phyloP scores from a whole-genome alignment of 2,888 invertebrate genomes.

The Metalampra italica region DNA sequence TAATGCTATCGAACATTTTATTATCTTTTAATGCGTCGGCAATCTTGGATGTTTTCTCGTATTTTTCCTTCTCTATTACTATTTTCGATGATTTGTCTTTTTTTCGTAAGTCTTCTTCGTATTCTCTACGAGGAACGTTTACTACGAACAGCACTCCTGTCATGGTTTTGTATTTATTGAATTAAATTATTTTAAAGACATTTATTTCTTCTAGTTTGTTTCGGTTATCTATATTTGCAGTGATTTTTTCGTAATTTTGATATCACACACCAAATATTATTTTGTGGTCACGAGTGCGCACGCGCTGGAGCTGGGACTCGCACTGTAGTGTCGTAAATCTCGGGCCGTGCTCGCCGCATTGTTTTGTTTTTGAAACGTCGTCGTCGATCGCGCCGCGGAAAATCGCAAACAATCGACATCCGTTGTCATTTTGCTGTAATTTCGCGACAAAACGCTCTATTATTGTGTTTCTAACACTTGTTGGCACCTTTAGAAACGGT shows the following conservation, averaged over 20 bases:
- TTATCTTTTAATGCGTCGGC: conserved; percentile 35
- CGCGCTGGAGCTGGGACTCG: background rate
- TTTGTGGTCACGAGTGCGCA: background rate
- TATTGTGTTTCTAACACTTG: background rate
- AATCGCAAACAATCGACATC: conserved; percentile 27
- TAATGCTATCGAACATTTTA: conserved; percentile 24
- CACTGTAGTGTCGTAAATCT: conserved; percentile 4
- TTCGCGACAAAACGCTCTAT: background rate
- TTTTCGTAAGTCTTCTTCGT: conserved; percentile 55
- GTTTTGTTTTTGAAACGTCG: conserved; percentile 15
- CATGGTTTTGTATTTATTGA: conserved; percentile 42
- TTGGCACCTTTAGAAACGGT: too few species aligned
- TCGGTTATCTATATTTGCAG: background rate
- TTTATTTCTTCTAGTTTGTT: background rate
- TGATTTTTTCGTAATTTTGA: too few species aligned
- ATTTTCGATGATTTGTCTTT: conserved; percentile 23
- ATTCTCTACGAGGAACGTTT: conserved; percentile 72
- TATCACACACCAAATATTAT: too few species aligned
- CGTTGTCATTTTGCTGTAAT: conserved; percentile 21
- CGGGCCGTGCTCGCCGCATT: conserved; percentile 1
- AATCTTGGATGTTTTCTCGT: conserved; percentile 27
- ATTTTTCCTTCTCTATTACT: conserved; percentile 30
- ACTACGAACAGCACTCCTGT: conserved; percentile 79
- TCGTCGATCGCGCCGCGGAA: conserved; percentile 6
- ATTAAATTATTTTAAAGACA: background rate